Base-by-base conservation (phyloP, 2,797 vertebrate genomes). In the Clarias pachynema region DNA sequence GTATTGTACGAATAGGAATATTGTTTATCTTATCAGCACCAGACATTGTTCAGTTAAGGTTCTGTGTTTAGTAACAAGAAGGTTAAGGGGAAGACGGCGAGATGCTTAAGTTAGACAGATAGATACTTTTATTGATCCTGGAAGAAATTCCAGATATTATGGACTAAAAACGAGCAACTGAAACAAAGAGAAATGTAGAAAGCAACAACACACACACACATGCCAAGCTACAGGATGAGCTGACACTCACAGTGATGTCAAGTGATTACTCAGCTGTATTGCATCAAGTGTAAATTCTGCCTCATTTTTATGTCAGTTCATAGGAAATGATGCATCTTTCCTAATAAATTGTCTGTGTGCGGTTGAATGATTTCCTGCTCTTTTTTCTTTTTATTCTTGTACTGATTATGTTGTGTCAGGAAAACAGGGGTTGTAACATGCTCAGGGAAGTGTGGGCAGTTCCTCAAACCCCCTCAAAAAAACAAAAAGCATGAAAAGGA, bases 11-110 rank as follows among this genome's bases (percentile, higher is more conserved):
- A 22, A 34, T 31, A 77, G 20, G 29, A 77, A 77, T 59, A 59
- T 59, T 59, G 18, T 70, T 31, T 68, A 68, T 66, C 62, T 81
- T 68, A 68, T 79, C 59, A 29, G 34, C 44, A 63, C 40, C 5
- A 18, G 31, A 79, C 77, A 62, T 34, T 34, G 57, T 26, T 14
- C 6, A n/a, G 59, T 79, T 26, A 63, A 62, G 57, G 24, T 79
- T 20, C 59, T 29, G 34, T 63, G 14, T 79, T 53, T 44, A 0
- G 24, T 29, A 29, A 65, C 37, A 49, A n/a, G n/a, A 79, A 79
- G 37, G 37, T 79, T 65, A 18, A 18, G 59, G 24, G 24, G 8
- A 44, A 9, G 53, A 56, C 18, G 31, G 73, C 16, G 57, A 59
- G 34, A 49, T 1, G 24, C 24, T 1, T 14, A 1, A 18, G 49